Conservation (phyloP, 2,888 invertebrate species). For the Andrena marginata region DNA sequence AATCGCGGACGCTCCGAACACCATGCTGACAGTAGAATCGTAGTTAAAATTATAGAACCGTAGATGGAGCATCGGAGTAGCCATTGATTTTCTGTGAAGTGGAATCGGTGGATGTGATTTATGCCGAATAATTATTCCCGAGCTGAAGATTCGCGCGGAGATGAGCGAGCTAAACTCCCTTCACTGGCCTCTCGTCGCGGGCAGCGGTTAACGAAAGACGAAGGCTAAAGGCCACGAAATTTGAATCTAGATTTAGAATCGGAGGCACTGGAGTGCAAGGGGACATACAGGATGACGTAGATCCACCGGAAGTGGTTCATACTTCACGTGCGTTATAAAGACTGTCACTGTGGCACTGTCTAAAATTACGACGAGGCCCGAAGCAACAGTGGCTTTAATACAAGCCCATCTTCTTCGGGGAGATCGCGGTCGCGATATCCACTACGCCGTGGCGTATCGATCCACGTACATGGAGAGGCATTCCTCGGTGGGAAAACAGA, state of each 20-base stretch:
- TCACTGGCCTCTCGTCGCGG: conserved; percentile 34
- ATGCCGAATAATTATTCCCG: neutral
- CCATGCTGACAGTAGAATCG: neutral
- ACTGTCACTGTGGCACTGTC: conserved; percentile 75
- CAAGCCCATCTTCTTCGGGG: conserved; percentile 32
- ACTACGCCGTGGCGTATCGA: too few species aligned
- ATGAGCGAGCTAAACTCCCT: neutral
- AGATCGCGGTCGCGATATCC: neutral
- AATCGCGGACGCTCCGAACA: neutral
- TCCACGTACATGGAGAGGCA: neutral
- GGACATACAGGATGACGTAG: conserved; percentile 73
- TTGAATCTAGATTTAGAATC: conserved; percentile 75
- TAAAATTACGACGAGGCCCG: conserved; percentile 72
- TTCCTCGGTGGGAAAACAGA: neutral
- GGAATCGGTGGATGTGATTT: neutral
- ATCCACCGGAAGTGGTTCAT: conserved; percentile 76
- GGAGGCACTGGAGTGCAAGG: conserved; percentile 73
- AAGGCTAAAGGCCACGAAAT: conserved; percentile 73
- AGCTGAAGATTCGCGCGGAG: neutral
- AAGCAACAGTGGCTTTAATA: conserved; percentile 63
- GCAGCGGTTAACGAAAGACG: conserved; percentile 54
- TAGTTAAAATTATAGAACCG: neutral
- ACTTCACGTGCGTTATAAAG: conserved; percentile 76
- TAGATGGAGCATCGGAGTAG: neutral
- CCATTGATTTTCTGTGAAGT: neutral